These are phyloP conservation scores for Drosophila buzzatii DNA, from an alignment of 2,888 invertebrate species.

Conservation along the genomic window DNA sequence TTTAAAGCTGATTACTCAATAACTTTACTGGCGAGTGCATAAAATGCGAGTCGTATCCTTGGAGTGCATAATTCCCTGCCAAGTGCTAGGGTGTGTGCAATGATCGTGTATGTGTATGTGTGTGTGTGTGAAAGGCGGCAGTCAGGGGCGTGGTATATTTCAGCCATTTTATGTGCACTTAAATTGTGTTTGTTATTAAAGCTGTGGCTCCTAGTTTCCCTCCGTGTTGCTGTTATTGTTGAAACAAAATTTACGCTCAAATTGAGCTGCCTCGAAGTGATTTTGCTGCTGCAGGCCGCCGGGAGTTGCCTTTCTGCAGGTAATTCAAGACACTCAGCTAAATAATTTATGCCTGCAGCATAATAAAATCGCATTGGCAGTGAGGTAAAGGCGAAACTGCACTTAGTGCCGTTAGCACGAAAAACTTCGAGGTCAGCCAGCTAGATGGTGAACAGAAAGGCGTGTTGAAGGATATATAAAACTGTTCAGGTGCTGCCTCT, in stretches of 20 bases:
- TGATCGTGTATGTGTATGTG: not conserved
- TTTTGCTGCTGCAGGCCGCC: constrained; percentile 37
- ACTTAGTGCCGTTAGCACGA: constrained; percentile 20
- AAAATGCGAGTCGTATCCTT: constrained; percentile 71
- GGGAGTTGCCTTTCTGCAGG: constrained; percentile 46
- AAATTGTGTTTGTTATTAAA: constrained; percentile 77
- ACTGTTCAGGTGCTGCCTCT: not conserved
- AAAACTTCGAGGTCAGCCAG: constrained; percentile 34
- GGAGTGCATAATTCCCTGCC: constrained; percentile 73
- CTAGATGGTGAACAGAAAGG: not conserved
- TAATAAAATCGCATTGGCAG: constrained; percentile 28
- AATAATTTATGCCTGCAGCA: constrained; percentile 69
- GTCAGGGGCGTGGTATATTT: constrained; percentile 38
- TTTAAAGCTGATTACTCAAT: constrained; percentile 82
- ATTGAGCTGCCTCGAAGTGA: constrained; percentile 70
- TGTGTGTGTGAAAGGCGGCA: not conserved
- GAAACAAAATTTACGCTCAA: constrained; percentile 69
- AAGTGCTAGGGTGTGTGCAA: constrained; percentile 8
- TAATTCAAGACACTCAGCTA: constrained; percentile 64
- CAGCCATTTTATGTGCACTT: constrained; percentile 74
- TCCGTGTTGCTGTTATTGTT: constrained; percentile 48
- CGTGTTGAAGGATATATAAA: not conserved
- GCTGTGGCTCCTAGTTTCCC: constrained; percentile 15
- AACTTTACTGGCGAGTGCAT: constrained; percentile 76
- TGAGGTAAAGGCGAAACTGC: constrained; percentile 11